Evolutionary conservation across 2,888 invertebrate species (phyloP).

Genomic region (Ditula angustiorana): DNA sequence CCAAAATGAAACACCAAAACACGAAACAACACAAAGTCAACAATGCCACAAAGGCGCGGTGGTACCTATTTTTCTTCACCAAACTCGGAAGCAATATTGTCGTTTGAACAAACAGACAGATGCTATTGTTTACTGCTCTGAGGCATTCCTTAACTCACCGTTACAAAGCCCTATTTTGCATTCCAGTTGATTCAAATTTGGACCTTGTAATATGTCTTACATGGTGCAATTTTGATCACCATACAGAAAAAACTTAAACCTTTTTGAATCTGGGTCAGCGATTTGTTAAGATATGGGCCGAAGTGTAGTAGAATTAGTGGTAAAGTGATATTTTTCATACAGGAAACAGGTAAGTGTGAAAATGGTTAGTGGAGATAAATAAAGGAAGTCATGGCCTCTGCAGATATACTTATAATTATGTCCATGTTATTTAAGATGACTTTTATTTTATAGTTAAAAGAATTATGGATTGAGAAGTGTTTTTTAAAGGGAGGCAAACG

Average conservation of each 20-base stretch:
- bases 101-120: slow-evolving; percentile 25
- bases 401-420: too few relatives aligned
- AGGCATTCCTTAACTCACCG: neutral
- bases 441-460: too few relatives aligned
- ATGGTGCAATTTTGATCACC: too few relatives aligned
- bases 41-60: neutral
- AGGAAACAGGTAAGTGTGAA: slow-evolving; percentile 8
- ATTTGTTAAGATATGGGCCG: neutral
- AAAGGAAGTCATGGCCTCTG: too few relatives aligned
- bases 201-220: too few relatives aligned
- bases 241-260: too few relatives aligned
- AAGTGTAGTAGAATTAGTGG: slow-evolving; percentile 6
- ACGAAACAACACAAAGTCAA: neutral
- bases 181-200: neutral
- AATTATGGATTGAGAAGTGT: too few relatives aligned
- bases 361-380: neutral
- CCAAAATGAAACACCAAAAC: neutral
- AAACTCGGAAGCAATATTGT: slow-evolving; percentile 32
- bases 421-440: too few relatives aligned
- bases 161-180: neutral
- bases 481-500: too few relatives aligned
- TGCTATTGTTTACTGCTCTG: slow-evolving; percentile 10
- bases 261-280: too few relatives aligned
- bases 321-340: slow-evolving; percentile 16
- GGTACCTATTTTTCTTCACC: slow-evolving; percentile 1